These are phyloP conservation scores for Linepithema humile DNA, from an alignment of 1,140 invertebrate species.

Conservation along the genomic window DNA sequence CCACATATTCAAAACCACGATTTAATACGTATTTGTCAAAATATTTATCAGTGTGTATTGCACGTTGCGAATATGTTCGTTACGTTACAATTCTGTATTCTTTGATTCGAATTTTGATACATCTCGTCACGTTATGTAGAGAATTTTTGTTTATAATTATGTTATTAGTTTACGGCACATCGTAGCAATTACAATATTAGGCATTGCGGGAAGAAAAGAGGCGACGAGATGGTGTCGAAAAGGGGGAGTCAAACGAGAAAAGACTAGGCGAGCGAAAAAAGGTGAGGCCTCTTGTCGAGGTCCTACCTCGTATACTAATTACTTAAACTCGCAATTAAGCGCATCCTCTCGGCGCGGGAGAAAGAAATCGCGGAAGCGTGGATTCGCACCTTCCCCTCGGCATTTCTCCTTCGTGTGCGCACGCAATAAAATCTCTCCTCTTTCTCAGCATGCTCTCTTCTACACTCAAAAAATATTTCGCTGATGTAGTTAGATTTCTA, in stretches of 20 bases:
- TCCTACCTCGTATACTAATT: conserved; percentile 73
- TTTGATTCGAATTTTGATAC: conserved; percentile 6
- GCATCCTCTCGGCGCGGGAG: conserved; percentile 68
- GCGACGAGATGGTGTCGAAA: not conserved
- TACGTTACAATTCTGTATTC: not conserved
- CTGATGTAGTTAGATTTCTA: no score
- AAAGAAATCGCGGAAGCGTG: conserved; percentile 77
- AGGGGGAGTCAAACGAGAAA: conserved; percentile 55
- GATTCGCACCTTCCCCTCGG: conserved; percentile 78
- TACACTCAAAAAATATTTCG: no score
- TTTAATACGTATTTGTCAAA: no score
- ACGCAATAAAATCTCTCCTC: conserved; percentile 51
- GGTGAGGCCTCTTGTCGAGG: not conserved
- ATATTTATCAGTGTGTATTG: not conserved
- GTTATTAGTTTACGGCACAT: not conserved
- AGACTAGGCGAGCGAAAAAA: conserved; percentile 61
- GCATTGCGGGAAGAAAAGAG: not conserved
- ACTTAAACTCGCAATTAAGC: conserved; percentile 78
- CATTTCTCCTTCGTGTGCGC: conserved; percentile 48
- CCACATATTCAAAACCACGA: not conserved
- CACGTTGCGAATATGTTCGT: not conserved
- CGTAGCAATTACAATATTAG: conserved; percentile 1
- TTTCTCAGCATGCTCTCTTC: not conserved
- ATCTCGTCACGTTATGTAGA: not conserved
- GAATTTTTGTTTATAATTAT: not conserved